Percentiles rank a stretch among this genome's conserved stretches.
phyloP scores from a whole-genome alignment of 2,888 invertebrate species.

The Oligia latruncula region DNA sequence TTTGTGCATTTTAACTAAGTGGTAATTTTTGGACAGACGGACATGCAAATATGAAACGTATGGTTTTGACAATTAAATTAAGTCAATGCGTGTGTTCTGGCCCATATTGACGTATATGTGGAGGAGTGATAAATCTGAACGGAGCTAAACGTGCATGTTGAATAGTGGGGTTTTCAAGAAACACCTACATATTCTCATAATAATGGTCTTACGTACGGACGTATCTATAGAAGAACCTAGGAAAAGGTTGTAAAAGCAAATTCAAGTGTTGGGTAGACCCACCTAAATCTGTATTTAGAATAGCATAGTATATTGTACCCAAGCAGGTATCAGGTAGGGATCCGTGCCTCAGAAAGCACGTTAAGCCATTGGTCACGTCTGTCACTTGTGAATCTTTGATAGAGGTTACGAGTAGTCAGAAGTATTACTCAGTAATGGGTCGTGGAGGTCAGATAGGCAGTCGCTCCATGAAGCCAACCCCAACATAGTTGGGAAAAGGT shows the following conservation, averaged over 20 bases:
- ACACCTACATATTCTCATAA: constrained; percentile 9
- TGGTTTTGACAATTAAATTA: constrained; percentile 56
- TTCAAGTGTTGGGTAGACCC: too few species aligned
- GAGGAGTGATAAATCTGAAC: constrained; percentile 42
- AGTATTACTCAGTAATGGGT: too few species aligned
- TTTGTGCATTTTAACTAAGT: constrained; percentile 45
- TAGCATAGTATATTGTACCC: neutral
- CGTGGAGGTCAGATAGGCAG: too few species aligned
- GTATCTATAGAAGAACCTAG: neutral
- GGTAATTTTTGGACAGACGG: constrained; percentile 30
- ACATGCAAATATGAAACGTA: constrained; percentile 27
- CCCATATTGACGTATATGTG: constrained; percentile 32
- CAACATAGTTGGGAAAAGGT: too few species aligned
- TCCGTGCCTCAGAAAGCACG: too few species aligned
- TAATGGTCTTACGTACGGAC: neutral
- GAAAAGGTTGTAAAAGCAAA: neutral
- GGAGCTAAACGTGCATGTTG: constrained; percentile 9
- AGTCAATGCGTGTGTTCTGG: constrained; percentile 50
- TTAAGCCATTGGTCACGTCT: too few species aligned
- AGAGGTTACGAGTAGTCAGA: too few species aligned
- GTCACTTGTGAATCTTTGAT: too few species aligned
- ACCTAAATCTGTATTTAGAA: neutral
- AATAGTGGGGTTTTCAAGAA: constrained; percentile 9
- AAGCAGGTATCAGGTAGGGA: too few species aligned
- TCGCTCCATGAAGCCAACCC: too few species aligned